These are phyloP conservation scores for Parnassius smintheus DNA, from an alignment of 2,888 invertebrate species.

Conservation along the genomic window DNA sequence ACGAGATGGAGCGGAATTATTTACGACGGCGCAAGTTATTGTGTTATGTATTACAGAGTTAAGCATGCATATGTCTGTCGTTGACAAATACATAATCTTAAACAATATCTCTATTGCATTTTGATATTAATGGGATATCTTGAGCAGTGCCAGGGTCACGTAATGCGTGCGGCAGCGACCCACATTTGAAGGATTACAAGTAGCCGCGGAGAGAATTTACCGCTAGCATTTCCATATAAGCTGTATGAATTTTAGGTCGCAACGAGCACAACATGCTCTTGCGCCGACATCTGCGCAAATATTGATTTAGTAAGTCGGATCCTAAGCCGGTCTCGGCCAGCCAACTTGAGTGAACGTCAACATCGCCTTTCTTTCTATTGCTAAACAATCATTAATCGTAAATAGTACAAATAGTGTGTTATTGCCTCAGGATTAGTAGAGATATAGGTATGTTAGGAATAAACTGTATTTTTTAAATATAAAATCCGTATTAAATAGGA, in stretches of 20 bases:
- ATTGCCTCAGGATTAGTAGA: too few relatives aligned
- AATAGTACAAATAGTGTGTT: too few relatives aligned
- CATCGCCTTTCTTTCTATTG: slow-evolving; percentile 33
- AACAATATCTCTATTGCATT: slow-evolving; percentile 6
- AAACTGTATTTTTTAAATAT: too few relatives aligned
- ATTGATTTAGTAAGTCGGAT: slow-evolving; percentile 79
- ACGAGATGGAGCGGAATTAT: too few relatives aligned
- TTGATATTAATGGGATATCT: slow-evolving; percentile 67
- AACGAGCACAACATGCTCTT: slow-evolving; percentile 78
- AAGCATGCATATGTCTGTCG: not conserved
- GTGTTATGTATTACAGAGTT: too few relatives aligned
- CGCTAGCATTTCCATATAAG: slow-evolving; percentile 80
- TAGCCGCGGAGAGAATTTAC: slow-evolving; percentile 80
- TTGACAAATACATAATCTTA: slow-evolving; percentile 7
- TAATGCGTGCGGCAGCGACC: slow-evolving; percentile 76
- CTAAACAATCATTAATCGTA: slow-evolving; percentile 36
- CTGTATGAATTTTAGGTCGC: slow-evolving; percentile 80
- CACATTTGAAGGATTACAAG: slow-evolving; percentile 79
- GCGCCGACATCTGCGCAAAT: slow-evolving; percentile 80
- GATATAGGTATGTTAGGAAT: too few relatives aligned
- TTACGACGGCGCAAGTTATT: too few relatives aligned
- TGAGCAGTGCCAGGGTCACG: slow-evolving; percentile 68
- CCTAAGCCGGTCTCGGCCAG: slow-evolving; percentile 52
- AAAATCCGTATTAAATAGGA: too few relatives aligned
- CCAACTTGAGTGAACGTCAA: slow-evolving; percentile 47